A percentile compares a stretch with the other conserved stretches of the same genome.
These are phyloP conservation scores for Acrossocheilus wenchowensis DNA, from an alignment of 2,797 vertebrate genomes.

Conservation along the genomic window DNA sequence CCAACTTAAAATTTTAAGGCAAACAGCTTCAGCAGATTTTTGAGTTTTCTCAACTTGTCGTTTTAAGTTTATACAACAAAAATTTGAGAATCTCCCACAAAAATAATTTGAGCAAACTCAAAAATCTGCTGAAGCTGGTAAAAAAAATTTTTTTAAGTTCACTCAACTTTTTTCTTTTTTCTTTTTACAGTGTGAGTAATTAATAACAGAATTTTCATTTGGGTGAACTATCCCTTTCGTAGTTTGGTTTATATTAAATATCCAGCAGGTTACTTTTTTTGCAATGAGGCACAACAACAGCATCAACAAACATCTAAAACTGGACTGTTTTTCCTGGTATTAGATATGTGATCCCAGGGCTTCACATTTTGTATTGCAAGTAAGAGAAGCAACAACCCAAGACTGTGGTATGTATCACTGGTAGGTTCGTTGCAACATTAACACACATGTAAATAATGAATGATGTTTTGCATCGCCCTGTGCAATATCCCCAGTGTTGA, in stretches of 20 bases:
- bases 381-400: slow-evolving; percentile 6
- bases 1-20: too few species aligned
- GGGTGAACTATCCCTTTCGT: not conserved
- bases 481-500: slow-evolving; percentile 40
- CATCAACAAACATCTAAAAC: not conserved
- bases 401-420: slow-evolving; percentile 22
- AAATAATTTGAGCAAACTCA: too few species aligned
- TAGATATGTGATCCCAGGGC: not conserved
- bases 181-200: too few species aligned
- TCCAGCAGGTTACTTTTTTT: not conserved
- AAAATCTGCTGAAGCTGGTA: too few species aligned
- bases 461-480: slow-evolving; percentile 53
- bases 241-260: not conserved
- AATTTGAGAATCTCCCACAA: too few species aligned
- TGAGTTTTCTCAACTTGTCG: too few species aligned
- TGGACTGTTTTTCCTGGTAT: not conserved
- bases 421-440: slow-evolving; percentile 47
- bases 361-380: slow-evolving; percentile 7
- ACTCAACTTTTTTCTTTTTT: too few species aligned
- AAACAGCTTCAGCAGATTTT: too few species aligned
- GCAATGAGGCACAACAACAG: not conserved
- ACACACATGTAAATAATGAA: slow-evolving; percentile 57
- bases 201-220: not conserved
- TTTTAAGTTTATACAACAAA: too few species aligned
- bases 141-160: too few species aligned